Evolutionary conservation across 2,113 vertebrate species (phyloP).

Genomic region (Ceyx melanurus): DNA sequence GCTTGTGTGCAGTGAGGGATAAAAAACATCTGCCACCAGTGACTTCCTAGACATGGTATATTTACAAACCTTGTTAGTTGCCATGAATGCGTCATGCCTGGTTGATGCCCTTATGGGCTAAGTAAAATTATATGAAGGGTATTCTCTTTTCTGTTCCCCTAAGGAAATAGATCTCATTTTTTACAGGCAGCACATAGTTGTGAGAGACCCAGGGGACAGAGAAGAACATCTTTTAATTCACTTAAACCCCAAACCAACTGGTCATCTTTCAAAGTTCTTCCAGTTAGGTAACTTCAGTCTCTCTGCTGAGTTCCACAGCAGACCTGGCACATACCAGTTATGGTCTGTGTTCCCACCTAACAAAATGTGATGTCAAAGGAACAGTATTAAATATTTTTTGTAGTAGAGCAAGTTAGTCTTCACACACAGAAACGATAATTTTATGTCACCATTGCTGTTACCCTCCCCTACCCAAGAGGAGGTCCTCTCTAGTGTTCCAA

Average conservation of each 20-base stretch:
- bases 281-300: not conserved
- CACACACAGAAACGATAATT: not conserved
- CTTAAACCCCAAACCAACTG: not conserved
- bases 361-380: not conserved
- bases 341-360: not conserved
- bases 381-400: not conserved
- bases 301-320: not conserved
- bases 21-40: slow-evolving; percentile 70
- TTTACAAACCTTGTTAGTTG: slow-evolving; percentile 72
- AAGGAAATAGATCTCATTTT: not conserved
- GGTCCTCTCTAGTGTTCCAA: not conserved
- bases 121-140: slow-evolving; percentile 20
- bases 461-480: not conserved
- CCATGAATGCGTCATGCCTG: slow-evolving; percentile 59
- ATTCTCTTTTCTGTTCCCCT: not conserved
- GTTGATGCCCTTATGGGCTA: slow-evolving; percentile 56
- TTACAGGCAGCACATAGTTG: not conserved
- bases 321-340: not conserved
- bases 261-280: not conserved
- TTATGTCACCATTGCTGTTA: not conserved
- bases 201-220: not conserved
- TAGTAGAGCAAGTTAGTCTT: not conserved
- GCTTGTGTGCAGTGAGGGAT: slow-evolving; percentile 62
- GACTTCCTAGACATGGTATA: slow-evolving; percentile 62
- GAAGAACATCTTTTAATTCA: not conserved